Evolutionary conservation across 2,113 vertebrate genomes (phyloP), one percentile per base, ranked within the genome.

Genomic region (Lophius piscatorius): DNA sequence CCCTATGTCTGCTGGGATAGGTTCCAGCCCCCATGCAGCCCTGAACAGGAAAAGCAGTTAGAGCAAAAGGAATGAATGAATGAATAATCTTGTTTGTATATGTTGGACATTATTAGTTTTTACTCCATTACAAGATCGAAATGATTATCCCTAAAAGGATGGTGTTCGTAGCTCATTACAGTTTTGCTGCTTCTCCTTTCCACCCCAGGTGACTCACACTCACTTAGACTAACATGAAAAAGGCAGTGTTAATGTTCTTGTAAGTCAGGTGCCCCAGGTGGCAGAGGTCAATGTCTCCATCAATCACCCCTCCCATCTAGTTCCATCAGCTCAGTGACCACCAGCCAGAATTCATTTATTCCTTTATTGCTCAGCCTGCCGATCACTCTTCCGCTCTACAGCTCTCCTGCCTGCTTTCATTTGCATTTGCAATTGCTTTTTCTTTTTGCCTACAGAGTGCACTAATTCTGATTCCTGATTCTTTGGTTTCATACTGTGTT

Each of bases 291-390:
- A 1, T 10, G 42, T 47, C 44, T 70, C 45, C 44, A 63, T 70
- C 70, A 74, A 80, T 70, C 73, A 74, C 41, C 22, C 33, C 49
- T 49, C 49, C n/a, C n/a, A n/a, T 68, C 74, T 51, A 8, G 11
- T 60, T 59, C 40, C 54, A 57, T 79, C 76, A 50, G 75, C 51
- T 55, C 35, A 33, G 21, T 38, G 76, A 63, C 67, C 61, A 70
- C 9, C 49, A 22, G 56, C 60, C 33, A 35, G 17, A 50, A 33
- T 46, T 21, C 54, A 71, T 78, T 54, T 77, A 63, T 60, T 78
- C 48, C 63, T 59, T 23, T 36, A 42, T 5, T 42, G 26, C 42
- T 39, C 58, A 7, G 18, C 24, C 38, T 21, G 31, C 45, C 10
- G 5, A 28, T 33, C 31, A 5, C 6, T 8, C 16, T 10, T 4